Conservation (phyloP, 1,140 invertebrate genomes). For the Papilio machaon region DNA sequence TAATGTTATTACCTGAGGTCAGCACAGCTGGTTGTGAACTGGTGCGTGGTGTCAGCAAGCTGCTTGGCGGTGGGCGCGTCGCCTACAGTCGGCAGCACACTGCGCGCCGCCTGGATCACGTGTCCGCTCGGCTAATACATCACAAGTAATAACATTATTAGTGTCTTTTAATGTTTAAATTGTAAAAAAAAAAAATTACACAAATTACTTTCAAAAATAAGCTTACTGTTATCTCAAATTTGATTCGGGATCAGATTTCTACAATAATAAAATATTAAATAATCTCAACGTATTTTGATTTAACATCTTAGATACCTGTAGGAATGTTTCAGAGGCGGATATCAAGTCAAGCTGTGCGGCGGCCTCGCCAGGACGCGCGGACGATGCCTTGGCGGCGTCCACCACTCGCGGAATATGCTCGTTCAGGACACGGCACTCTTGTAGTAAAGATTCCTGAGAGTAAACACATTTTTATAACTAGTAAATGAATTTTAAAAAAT, state of each 20-base stretch:
- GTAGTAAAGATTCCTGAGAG: conserved; percentile 87
- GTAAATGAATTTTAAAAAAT: neutral
- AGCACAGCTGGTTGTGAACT: conserved; percentile 88
- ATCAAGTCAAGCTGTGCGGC: conserved; percentile 92
- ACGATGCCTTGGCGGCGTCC: conserved; percentile 90
- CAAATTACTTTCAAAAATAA: no score
- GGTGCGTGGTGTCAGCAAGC: conserved; percentile 86
- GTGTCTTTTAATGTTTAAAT: neutral
- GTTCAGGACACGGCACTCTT: conserved; percentile 89
- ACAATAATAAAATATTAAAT: no score
- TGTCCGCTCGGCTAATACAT: conserved; percentile 83
- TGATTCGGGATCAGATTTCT: no score
- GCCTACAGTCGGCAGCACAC: conserved; percentile 92
- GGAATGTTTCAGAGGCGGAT: conserved; percentile 92
- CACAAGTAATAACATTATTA: conserved; percentile 12
- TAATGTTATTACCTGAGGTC: conserved; percentile 84
- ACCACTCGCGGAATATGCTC: conserved; percentile 92
- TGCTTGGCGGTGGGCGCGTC: conserved; percentile 91
- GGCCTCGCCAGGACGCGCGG: conserved; percentile 87
- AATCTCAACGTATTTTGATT: no score
- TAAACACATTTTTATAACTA: neutral
- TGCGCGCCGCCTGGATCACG: conserved; percentile 90
- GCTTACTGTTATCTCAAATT: no score
- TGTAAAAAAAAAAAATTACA: neutral
- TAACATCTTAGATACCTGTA: conserved; percentile 82